Conservation (phyloP, 2,888 invertebrate species). For the Napeogenes sylphis region DNA sequence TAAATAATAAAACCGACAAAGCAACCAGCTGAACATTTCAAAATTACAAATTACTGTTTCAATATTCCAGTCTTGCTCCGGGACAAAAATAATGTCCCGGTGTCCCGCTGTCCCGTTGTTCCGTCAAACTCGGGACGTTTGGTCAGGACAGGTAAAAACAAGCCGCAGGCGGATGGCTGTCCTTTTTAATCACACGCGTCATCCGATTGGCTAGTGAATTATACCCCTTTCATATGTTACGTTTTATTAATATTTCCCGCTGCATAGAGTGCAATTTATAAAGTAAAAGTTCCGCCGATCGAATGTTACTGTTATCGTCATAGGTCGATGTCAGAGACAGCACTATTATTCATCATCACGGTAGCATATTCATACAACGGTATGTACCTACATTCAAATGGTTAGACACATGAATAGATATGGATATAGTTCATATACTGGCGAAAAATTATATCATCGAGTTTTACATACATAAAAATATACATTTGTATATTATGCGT, state of each 20-base stretch:
- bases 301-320: no score
- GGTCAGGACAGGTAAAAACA: constrained; percentile 47
- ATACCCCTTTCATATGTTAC: constrained; percentile 41
- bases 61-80: constrained; percentile 3
- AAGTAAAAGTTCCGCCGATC: no score
- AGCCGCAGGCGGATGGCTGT: constrained; percentile 37
- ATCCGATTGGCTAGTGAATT: constrained; percentile 53
- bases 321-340: no score
- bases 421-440: no score
- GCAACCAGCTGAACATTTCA: neutral
- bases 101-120: constrained; percentile 9
- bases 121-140: constrained; percentile 36
- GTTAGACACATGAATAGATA: constrained; percentile 3
- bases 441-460: no score
- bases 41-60: neutral
- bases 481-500: no score
- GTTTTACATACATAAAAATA: no score
- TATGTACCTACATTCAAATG: constrained; percentile 9
- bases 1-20: no score
- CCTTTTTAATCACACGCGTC: constrained; percentile 59
- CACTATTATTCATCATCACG: no score
- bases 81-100: constrained; percentile 8
- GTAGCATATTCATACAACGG: constrained; percentile 1
- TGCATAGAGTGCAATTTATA: neutral
- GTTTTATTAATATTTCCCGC: constrained; percentile 33